Evolutionary conservation across 2,113 vertebrate species (phyloP), one percentile per base, ranked within the genome.

Genomic region (Muntiacus muntjak): DNA sequence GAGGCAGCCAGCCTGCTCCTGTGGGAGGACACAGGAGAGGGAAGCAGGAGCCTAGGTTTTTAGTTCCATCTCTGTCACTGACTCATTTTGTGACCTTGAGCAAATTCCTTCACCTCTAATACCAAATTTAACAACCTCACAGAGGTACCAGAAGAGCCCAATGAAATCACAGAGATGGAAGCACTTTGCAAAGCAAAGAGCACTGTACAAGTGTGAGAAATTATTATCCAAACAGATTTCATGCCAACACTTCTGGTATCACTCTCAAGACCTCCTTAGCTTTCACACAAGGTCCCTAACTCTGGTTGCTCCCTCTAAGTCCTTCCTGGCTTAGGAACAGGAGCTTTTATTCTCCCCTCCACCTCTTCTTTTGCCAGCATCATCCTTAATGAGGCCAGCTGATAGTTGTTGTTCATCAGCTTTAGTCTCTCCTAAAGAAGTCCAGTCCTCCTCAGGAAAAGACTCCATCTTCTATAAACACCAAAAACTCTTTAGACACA

Each of bases 151-250:
- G 71, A 92, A 83, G 52, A 90, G 71, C 82, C 64, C 52, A 95
- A 2, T 88, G 92, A 97, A 95, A 95, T 95, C 25, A 92, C 16
- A 9, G 57, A 87, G 85, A 25, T 95, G 64, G 54, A 96, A 93
- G 52, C 43, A 96, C 64, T 95, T 97, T 82, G 67, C 58, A 95
- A 94, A 93, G 40, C 55, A 91, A 71, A 96, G 43, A 97, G 36
- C 52, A 50, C 74, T 85, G 45, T 54, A 64, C 19, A 94, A 81
- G 28, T 95, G 54, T 95, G 47, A 96, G 76, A 47, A 67, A 89
- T 89, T 81, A 89, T 92, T 88, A 95, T 89, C 33, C 87, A 95
- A 98, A 91, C 40, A 96, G 47, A 64, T 96, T 86, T 86, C n/a
- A 76, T 94, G 84, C 33, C 78, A 89, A 47, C 15, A 23, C 54